Base-by-base conservation (phyloP, 2,113 vertebrate genomes). In the Pseudolaguvia tuberculata region DNA sequence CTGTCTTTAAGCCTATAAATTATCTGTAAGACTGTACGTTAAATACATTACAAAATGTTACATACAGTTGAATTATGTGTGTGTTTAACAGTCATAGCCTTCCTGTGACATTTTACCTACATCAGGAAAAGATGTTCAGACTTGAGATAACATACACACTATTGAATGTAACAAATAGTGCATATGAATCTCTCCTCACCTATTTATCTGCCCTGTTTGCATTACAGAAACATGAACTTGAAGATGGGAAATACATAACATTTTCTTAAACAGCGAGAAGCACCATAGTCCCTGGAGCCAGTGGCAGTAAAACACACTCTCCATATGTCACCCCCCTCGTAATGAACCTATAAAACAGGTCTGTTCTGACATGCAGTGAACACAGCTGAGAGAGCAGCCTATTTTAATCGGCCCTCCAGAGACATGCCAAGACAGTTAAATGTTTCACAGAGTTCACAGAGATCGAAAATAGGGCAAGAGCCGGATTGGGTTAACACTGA, bases 271-370 rank as follows among this genome's bases (percentile, higher is more conserved):
- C 87, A 89, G 76, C 78, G 84, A 78, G 80, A 86, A 75, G 72
- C 86, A 83, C 82, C 74, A n/a, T 80, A 86, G 89, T 88, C 89
- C 88, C 81, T 85, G 82, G 80, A 81, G 88, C 87, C 88, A 86
- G 88, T 89, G 87, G 89, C 89, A 89, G 90, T 90, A 89, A 90
- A 91, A 90, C 83, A 88, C 84, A 79, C 87, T 87, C 78, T 73
- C 85, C 81, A 86, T 84, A 85, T 90, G 88, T 87, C 86, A 84
- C 86, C 85, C 79, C 82, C 80, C 84, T 80, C 82, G 74, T 90
- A 89, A 90, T 90, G 89, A 90, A 87, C 84, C 81, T 87, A 87
- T 90, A 92, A 90, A 91, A 63, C 84, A 86, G 88, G 71, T 42
- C 58, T 75, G 78, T 83, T 86, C 83, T 87, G 88, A 89, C 88